A percentile compares a stretch with the other conserved stretches of the same genome.
Conservation (phyloP, 1,140 invertebrate species). For the Temnothorax longispinosus region DNA sequence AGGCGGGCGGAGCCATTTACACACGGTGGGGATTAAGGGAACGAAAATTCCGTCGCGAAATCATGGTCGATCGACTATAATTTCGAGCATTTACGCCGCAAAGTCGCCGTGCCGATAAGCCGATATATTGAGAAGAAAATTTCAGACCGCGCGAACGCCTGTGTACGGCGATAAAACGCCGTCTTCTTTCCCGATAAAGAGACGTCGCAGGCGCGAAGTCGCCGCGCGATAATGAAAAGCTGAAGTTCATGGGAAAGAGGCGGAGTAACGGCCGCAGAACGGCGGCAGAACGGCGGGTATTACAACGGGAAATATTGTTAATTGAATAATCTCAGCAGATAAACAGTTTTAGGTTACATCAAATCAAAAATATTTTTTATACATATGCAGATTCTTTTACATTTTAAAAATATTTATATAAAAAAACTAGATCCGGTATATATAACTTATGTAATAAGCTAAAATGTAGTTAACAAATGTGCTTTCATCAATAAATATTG, state of each 20-base stretch:
- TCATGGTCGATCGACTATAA: conserved; percentile 22
- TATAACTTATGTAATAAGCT: neutral
- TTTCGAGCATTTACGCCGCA: conserved; percentile 24
- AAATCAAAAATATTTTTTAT: neutral
- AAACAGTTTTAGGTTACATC: neutral
- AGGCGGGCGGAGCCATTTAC: neutral
- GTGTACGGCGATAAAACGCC: conserved; percentile 21
- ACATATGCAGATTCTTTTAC: neutral
- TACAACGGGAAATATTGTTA: conserved; percentile 15
- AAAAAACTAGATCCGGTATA: neutral
- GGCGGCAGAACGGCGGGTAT: neutral
- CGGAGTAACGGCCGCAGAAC: neutral
- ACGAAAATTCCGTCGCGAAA: conserved; percentile 14
- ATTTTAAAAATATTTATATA: neutral
- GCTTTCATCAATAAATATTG: neutral
- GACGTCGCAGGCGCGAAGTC: conserved; percentile 17
- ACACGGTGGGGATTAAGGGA: neutral
- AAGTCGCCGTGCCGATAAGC: conserved; percentile 40
- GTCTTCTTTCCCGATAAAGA: conserved; percentile 40
- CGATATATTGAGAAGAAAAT: conserved; percentile 40
- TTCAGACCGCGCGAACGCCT: conserved; percentile 19
- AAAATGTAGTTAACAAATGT: neutral
- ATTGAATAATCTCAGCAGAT: neutral
- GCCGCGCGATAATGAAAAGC: conserved; percentile 42
- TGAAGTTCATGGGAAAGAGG: conserved; percentile 44